Percentiles rank a stretch among this genome's conserved stretches.
Evolutionary conservation across 2,888 invertebrate genomes (phyloP).

Genomic region (Phorcus lineatus): DNA sequence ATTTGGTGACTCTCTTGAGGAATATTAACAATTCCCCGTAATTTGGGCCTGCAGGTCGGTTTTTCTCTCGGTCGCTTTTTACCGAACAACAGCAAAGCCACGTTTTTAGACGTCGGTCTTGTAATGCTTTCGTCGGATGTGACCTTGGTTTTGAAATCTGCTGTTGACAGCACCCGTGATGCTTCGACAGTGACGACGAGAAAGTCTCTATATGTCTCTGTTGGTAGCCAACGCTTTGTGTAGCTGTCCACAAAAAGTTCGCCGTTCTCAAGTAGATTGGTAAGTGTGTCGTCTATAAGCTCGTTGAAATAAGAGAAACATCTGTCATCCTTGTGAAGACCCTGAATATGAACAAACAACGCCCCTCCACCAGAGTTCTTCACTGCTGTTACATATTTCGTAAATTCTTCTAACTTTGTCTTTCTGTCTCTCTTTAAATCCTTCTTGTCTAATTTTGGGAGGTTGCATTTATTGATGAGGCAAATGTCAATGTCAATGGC

Average conservation of each 20-base stretch:
- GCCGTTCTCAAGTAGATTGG: neutral
- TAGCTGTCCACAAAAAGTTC: neutral
- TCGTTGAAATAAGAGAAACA: neutral
- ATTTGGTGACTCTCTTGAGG: neutral
- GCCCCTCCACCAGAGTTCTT: neutral
- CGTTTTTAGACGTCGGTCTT: neutral
- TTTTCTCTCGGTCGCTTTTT: neutral
- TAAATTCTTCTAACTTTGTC: neutral
- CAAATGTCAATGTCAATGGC: too few relatives aligned
- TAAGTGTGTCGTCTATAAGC: neutral
- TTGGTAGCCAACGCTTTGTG: neutral
- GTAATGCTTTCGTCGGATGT: neutral
- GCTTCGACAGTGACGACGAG: neutral
- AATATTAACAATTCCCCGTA: neutral
- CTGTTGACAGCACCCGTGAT: neutral
- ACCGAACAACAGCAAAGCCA: neutral
- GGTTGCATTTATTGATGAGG: too few relatives aligned
- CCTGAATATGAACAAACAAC: neutral
- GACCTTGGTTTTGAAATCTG: slow-evolving; percentile 7
- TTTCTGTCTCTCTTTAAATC: neutral
- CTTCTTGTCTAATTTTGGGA: too few relatives aligned
- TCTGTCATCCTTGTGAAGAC: neutral
- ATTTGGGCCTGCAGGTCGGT: neutral
- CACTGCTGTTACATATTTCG: neutral
- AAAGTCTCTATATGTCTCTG: neutral